A percentile compares a stretch with the other conserved stretches of the same genome.
Evolutionary conservation across 1,140 invertebrate species (phyloP).

Genomic region (Lethocerus indicus): DNA sequence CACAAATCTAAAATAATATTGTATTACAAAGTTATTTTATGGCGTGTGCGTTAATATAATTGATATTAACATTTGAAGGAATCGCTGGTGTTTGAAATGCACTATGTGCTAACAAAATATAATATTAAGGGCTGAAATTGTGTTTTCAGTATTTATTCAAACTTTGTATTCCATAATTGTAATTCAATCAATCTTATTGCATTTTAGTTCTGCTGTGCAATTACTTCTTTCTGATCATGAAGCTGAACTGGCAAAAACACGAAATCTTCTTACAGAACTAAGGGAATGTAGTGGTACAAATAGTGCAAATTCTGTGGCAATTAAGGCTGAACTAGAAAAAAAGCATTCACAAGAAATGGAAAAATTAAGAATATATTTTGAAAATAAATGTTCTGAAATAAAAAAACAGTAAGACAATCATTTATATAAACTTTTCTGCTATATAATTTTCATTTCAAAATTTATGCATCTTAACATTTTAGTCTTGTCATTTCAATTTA

Average conservation of each 20-base stretch:
- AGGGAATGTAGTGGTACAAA: conserved; percentile 3
- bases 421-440: neutral
- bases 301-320: conserved; percentile 22
- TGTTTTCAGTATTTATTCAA: too few species aligned
- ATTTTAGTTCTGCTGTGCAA: conserved; percentile 14
- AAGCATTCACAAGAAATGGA: conserved; percentile 57
- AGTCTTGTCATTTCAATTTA: too few species aligned
- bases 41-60: too few species aligned
- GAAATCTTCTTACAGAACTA: conserved; percentile 6
- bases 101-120: too few species aligned
- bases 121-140: too few species aligned
- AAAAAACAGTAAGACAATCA: conserved; percentile 45
- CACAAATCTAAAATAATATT: neutral
- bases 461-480: too few species aligned
- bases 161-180: too few species aligned
- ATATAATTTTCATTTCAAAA: too few species aligned
- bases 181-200: too few species aligned
- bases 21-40: too few species aligned
- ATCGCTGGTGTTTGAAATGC: too few species aligned
- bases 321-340: conserved; percentile 34
- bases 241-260: conserved; percentile 10
- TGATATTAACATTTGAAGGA: too few species aligned
- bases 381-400: conserved; percentile 54
- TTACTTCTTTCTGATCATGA: conserved; percentile 13
- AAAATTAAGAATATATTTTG: conserved; percentile 56